Percentiles rank a stretch among this genome's conserved stretches.
These are phyloP conservation scores for Conus canariensis DNA, from an alignment of 2,888 invertebrate genomes.

Conservation along the genomic window DNA sequence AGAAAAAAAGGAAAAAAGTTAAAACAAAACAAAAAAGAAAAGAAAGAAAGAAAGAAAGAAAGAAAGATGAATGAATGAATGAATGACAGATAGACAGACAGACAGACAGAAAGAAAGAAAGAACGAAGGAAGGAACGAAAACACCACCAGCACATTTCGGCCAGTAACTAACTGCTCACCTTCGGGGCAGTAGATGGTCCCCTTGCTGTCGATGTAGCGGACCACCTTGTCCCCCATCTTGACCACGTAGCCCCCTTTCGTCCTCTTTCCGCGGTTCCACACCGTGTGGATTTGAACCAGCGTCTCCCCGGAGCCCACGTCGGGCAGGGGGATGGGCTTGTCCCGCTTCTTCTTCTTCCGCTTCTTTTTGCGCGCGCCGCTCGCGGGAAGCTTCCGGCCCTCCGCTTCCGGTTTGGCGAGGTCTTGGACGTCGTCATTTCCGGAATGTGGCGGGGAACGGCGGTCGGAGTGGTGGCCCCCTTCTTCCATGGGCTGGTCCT, in stretches of 20 bases:
- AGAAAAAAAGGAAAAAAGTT: too few relatives aligned
- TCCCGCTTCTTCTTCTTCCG: constrained; percentile 44
- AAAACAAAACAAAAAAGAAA: too few relatives aligned
- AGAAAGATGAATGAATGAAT: neutral
- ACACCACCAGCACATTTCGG: neutral
- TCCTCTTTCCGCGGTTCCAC: constrained; percentile 43
- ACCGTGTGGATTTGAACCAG: constrained; percentile 47
- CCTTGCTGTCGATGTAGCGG: constrained; percentile 50
- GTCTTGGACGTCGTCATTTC: neutral
- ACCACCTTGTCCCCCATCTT: constrained; percentile 46
- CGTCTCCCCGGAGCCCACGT: constrained; percentile 45
- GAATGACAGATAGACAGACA: neutral
- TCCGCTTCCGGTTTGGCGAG: neutral
- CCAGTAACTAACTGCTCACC: constrained; percentile 32
- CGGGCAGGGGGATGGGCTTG: constrained; percentile 25
- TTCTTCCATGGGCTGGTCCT: neutral
- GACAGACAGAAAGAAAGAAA: constrained; percentile 2
- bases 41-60: neutral
- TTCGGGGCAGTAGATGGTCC: constrained; percentile 39
- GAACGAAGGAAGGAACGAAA: neutral
- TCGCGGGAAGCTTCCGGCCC: constrained; percentile 15
- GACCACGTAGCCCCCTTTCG: constrained; percentile 48
- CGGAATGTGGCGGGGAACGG: neutral
- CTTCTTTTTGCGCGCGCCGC: constrained; percentile 33
- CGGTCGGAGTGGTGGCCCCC: constrained; percentile 29